phyloP scores from a whole-genome alignment of 2,113 vertebrate genomes.

The Catharus minimus region DNA sequence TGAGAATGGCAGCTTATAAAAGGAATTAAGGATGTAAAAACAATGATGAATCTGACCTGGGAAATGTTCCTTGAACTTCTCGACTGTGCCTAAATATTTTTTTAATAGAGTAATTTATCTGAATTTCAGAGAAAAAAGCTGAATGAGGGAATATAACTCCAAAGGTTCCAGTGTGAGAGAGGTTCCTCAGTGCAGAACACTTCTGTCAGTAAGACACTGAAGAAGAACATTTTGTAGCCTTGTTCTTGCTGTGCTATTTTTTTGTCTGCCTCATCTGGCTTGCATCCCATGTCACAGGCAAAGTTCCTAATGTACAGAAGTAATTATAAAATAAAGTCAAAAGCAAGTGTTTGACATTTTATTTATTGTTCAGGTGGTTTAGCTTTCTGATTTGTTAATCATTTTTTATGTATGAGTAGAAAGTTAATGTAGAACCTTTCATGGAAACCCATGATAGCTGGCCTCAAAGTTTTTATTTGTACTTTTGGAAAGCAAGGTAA shows the following conservation, averaged over 20 bases:
- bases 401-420: neutral
- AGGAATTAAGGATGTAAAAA: neutral
- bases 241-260: neutral
- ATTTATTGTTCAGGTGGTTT: neutral
- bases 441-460: neutral
- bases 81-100: neutral
- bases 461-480: neutral
- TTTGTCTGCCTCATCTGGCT: neutral
- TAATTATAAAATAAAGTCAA: neutral
- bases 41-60: neutral
- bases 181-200: neutral
- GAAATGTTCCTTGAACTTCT: neutral
- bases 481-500: neutral
- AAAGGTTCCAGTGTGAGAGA: neutral
- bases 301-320: neutral
- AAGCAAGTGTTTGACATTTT: neutral
- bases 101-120: neutral
- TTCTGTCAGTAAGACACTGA: neutral
- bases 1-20: neutral
- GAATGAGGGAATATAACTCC: neutral
- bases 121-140: neutral
- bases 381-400: neutral
- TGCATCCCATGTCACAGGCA: neutral
- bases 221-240: neutral
- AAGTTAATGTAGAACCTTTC: neutral